Base-by-base conservation (phyloP, 1,140 invertebrate species). In the Apocrypta bakeri region DNA sequence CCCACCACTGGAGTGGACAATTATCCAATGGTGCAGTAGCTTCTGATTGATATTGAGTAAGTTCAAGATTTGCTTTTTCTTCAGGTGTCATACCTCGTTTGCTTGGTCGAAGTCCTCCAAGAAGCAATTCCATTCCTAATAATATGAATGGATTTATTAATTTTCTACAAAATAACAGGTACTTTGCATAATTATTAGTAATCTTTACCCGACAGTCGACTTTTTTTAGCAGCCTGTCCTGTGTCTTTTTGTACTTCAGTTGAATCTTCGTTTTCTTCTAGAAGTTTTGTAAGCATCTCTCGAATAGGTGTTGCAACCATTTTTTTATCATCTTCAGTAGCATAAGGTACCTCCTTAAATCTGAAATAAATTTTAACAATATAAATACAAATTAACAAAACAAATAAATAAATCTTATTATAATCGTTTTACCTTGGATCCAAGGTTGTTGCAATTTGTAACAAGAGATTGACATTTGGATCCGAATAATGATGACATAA, bases 1-100 rank as follows among this genome's bases (percentile, higher is more conserved):
- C 85, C 92, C 93, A 94, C 92, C 93, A 94, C 69, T 91, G 88
- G 17, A 94, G 80, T 1, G 93, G 93, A 86, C 93, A 93, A 61
- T 88, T 89, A 83, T 93, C 92, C 0, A 94, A 85, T 3, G 90
- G 84, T 40, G 92, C 92, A 17, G 90, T 91, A 1, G 88, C 86
- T 85, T 93, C 93, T 4, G 91, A 92, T 78, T 93, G 91, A 85
- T 93, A 94, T 25, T 93, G 93, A 0, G 90, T 89, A 3, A 93
- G 82, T 86, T 94, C 93, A 4, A 93, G 87, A 72, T 93, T 90
- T 0, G 92, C 91, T 77, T 92, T 91, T 79, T 93, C 92, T 79
- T 91, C 88, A 0, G 89, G 87, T 12, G 92, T 87, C 87, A 93
- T 92, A 48, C 86, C 86, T 68, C 40, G 88, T 82, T 91, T 91